A percentile compares a stretch with the other conserved stretches of the same genome.
Conservation (phyloP, 1,140 invertebrate genomes). For the Trachymyrmex septentrionalis region DNA sequence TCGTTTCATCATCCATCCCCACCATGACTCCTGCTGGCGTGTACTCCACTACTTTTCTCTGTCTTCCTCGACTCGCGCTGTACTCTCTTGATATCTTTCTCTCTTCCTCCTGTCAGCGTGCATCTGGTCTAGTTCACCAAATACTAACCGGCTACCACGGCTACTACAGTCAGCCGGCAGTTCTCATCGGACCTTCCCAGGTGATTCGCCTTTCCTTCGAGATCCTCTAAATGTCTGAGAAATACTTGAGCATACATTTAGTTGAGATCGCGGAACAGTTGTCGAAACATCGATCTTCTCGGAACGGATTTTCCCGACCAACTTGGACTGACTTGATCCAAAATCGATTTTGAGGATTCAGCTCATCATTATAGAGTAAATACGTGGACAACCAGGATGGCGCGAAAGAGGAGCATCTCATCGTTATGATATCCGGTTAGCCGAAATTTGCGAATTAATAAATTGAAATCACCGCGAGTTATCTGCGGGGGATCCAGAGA, state of each 20-base stretch:
- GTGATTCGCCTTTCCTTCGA: neutral
- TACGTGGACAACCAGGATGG: neutral
- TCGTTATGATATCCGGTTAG: neutral
- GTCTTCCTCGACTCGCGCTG: neutral
- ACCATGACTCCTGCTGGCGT: neutral
- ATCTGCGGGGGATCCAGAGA: neutral
- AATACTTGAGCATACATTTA: neutral
- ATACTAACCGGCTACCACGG: constrained; percentile 14
- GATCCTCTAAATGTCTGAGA: neutral
- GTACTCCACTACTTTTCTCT: constrained; percentile 24
- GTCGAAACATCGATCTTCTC: neutral
- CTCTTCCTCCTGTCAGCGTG: neutral
- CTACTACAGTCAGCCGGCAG: constrained; percentile 49
- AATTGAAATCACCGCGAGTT: constrained; percentile 25
- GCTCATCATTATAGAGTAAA: neutral
- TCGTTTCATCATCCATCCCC: constrained; percentile 72
- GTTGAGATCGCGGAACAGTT: neutral
- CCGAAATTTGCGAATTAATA: neutral
- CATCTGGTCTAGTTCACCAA: constrained; percentile 34
- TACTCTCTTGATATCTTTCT: neutral
- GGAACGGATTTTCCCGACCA: neutral
- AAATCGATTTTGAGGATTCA: neutral
- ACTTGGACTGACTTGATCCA: constrained; percentile 12
- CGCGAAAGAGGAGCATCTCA: neutral
- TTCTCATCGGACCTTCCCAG: constrained; percentile 5